Conservation (phyloP, 2,113 vertebrate species). For the Hemiprocne comata region DNA sequence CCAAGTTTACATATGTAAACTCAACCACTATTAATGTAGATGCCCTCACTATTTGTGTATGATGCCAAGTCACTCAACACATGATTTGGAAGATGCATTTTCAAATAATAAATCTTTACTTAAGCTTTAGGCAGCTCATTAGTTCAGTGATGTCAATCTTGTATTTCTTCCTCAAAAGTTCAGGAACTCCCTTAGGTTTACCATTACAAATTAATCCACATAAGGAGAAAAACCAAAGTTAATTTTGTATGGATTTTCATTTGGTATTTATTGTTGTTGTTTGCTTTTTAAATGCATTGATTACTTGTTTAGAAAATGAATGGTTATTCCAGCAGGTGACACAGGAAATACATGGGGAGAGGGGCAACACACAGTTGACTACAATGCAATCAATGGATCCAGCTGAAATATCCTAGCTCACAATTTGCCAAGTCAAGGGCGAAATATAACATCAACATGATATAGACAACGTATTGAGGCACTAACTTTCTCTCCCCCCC, state of each 20-base stretch:
- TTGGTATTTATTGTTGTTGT: not conserved
- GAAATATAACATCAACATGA: not conserved
- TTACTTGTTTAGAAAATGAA: constrained; percentile 13
- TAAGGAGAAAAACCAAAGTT: not conserved
- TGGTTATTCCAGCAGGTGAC: not conserved
- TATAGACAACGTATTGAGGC: not conserved
- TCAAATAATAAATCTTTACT: not conserved
- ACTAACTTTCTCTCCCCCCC: not conserved
- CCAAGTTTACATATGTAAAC: not conserved
- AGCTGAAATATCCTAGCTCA: not conserved
- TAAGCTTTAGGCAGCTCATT: not conserved
- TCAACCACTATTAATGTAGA: not conserved
- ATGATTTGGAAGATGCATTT: not conserved
- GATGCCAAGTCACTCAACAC: not conserved
- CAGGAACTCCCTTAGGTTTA: not conserved
- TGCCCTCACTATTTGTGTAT: not conserved
- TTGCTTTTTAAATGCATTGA: not conserved
- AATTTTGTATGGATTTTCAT: not conserved
- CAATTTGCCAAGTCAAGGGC: not conserved
- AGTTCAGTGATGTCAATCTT: not conserved
- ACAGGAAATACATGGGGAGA: not conserved
- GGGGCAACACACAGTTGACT: not conserved
- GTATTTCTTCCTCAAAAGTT: not conserved
- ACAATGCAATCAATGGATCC: not conserved
- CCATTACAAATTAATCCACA: not conserved